These are phyloP conservation scores for Aptenodytes forsteri DNA, from an alignment of 2,113 vertebrate species.

Conservation along the genomic window DNA sequence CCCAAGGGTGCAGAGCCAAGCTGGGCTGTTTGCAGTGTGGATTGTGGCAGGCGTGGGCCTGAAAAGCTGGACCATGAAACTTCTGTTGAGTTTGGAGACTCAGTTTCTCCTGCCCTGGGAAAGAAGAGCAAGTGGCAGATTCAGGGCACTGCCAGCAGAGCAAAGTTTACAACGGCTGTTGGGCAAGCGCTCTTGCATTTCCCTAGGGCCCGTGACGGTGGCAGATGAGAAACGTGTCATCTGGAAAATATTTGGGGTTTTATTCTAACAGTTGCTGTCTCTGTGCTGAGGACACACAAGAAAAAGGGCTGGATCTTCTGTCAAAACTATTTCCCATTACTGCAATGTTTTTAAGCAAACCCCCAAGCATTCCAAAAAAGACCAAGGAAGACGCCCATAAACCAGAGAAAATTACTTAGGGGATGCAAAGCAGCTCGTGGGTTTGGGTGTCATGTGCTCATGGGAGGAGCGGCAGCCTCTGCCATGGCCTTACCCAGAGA, in stretches of 20 bases:
- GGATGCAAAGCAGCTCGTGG: background rate
- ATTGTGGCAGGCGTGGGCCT: accelerated
- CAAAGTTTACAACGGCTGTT: background rate
- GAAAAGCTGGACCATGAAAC: background rate
- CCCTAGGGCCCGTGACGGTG: background rate
- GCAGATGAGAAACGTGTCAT: background rate
- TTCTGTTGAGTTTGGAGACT: background rate
- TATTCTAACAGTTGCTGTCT: background rate
- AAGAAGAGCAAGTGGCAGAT: background rate
- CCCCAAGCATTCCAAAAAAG: background rate
- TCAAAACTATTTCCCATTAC: background rate
- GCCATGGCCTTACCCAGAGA: background rate
- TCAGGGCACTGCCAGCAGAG: background rate
- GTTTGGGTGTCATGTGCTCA: background rate
- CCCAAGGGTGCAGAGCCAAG: background rate
- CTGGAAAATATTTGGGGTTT: background rate
- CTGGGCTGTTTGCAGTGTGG: background rate
- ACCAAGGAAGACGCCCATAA: background rate
- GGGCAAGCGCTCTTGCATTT: background rate
- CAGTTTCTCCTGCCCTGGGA: background rate
- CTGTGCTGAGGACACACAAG: background rate
- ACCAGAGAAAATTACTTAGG: background rate
- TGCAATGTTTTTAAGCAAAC: background rate
- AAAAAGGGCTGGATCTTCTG: background rate
- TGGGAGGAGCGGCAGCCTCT: background rate